A percentile compares a stretch with the other conserved stretches of the same genome.
Conservation (phyloP, 2,113 vertebrate species). For the Fulmarus glacialis region DNA sequence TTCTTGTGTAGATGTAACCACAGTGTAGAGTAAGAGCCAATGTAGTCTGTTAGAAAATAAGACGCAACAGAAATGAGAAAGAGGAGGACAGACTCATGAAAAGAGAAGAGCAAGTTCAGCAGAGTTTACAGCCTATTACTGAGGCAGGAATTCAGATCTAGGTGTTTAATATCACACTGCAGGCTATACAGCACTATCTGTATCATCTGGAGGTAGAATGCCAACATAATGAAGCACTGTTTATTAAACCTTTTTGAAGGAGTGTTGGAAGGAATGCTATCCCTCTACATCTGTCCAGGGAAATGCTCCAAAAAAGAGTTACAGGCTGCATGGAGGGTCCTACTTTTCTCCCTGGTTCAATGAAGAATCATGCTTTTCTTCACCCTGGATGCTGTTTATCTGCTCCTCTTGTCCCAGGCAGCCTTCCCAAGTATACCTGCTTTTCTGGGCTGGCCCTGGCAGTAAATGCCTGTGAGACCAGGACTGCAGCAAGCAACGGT, state of each 20-base stretch:
- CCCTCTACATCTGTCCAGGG: not conserved
- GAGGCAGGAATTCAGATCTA: not conserved
- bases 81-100: not conserved
- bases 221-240: not conserved
- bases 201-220: conserved; percentile 11
- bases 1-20: not conserved
- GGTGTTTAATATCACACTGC: conserved; percentile 22
- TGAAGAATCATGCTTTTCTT: not conserved
- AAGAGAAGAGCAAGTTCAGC: not conserved
- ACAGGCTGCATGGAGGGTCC: not conserved
- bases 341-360: not conserved
- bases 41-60: not conserved
- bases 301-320: not conserved
- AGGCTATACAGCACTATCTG: not conserved
- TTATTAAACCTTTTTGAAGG: conserved; percentile 11
- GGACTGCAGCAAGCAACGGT: not conserved
- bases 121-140: not conserved
- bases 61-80: not conserved
- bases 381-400: not conserved
- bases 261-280: conserved; percentile 4
- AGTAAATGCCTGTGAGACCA: not conserved
- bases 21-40: not conserved
- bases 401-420: not conserved
- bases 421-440: not conserved
- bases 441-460: not conserved